Base-by-base conservation (phyloP, 1,140 invertebrate genomes). In the Halyomorpha halys region DNA sequence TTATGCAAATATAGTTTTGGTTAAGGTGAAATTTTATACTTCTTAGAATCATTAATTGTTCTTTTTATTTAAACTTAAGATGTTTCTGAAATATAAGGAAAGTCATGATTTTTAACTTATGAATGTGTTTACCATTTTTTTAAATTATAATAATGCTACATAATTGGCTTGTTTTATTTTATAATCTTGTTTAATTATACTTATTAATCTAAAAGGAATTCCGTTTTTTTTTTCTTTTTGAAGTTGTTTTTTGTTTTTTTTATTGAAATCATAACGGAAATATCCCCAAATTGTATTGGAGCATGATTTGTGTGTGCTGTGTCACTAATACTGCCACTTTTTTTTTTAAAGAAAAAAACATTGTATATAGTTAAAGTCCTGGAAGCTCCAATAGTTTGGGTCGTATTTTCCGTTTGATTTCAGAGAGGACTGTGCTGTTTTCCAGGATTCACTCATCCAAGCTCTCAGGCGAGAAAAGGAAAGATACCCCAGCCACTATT, bases 381-480 rank as follows among this genome's bases (percentile, higher is more conserved):
- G 30, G 27, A 30, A 56, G 53, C 53, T 56, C 53, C 53, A 51
- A 18, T 25, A 54, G 47, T 47, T 15, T 18, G 62, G 16, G 34
- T 30, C 79, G 76, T 77, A 78, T 74, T 81, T 73, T 80, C 75
- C 77, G 74, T 76, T 76, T 70, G 69, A 69, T 72, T 82, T 79
- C 82, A 87, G 86, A 84, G 85, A 73, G 86, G 84, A 73, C 82
- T 88, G 75, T 89, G 86, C 83, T 90, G 86, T 83, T 89, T 89
- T 85, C 86, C 87, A 79, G 86, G 85, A 83, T 83, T 89, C 83
- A 79, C 84, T 86, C 83, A 87, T 86, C 80, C 85, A 83, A 79
- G 85, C 83, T 77, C 83, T 85, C 72, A 83, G 81, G 80, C 83
- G 80, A 78, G 86, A 86, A 86, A 87, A 82, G 84, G 85, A 82